phyloP scores from a whole-genome alignment of 2,113 vertebrate species.

The Rhea pennata region DNA sequence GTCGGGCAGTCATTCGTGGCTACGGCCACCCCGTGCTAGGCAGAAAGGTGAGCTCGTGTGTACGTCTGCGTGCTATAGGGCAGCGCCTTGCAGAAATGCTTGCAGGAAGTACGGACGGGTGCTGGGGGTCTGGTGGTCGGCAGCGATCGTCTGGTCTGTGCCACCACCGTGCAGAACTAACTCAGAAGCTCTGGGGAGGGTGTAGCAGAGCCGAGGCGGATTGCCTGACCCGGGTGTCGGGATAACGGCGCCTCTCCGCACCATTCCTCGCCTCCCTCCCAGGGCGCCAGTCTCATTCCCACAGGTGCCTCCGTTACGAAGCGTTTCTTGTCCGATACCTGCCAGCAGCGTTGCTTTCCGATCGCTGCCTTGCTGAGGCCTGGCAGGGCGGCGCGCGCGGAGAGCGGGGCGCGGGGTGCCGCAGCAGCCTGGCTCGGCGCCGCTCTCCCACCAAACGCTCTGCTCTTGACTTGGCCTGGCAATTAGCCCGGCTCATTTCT shows the following conservation, averaged over 20 bases:
- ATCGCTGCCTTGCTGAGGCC: not conserved
- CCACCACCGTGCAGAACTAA: not conserved
- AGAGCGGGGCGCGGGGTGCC: rapidly evolving
- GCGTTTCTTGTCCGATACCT: not conserved
- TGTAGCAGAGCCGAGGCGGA: not conserved
- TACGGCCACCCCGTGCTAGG: not conserved
- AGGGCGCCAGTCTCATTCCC: not conserved
- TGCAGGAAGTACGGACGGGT: not conserved
- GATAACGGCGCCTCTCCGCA: rapidly evolving
- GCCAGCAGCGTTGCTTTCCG: not conserved
- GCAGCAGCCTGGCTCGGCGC: not conserved
- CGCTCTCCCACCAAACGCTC: not conserved
- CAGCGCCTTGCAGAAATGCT: not conserved
- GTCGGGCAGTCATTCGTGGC: not conserved
- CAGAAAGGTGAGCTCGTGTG: not conserved
- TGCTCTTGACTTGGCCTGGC: not conserved
- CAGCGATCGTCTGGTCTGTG: not conserved
- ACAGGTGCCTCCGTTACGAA: not conserved
- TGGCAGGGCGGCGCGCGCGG: rapidly evolving
- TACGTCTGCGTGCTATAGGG: not conserved
- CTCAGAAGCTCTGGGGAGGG: not conserved
- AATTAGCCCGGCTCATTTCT: not conserved
- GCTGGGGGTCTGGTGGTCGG: rapidly evolving
- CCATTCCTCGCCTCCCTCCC: rapidly evolving
- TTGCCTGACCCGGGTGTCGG: not conserved